phyloP scores from a whole-genome alignment of 1,140 invertebrate genomes.

The Drosophila burlai region DNA sequence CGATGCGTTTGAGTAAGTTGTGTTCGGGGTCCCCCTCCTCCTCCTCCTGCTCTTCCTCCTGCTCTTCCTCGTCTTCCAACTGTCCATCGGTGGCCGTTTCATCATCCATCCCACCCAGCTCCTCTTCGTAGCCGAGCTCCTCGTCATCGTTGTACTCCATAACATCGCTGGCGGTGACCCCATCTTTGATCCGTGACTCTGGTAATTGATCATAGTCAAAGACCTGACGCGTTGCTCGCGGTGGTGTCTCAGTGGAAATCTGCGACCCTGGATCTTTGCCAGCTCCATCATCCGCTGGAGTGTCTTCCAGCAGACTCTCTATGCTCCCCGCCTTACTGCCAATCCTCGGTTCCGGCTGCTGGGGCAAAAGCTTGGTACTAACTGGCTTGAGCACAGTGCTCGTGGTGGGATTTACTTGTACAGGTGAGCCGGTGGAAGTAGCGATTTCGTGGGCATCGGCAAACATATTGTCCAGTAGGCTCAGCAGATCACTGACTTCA shows the following conservation, averaged over 20 bases:
- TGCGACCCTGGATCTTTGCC: constrained; percentile 40
- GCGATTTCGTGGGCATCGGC: constrained; percentile 68
- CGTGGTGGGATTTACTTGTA: constrained; percentile 16
- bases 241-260: constrained; percentile 60
- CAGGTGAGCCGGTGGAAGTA: constrained; percentile 25
- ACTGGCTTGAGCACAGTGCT: constrained; percentile 65
- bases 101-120: constrained; percentile 11
- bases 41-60: constrained; percentile 17
- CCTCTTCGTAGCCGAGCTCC: constrained; percentile 45
- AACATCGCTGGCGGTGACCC: constrained; percentile 35
- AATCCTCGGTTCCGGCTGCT: constrained; percentile 73
- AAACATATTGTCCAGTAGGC: constrained; percentile 79
- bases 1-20: constrained; percentile 79
- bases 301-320: constrained; percentile 41
- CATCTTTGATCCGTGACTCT: constrained; percentile 72
- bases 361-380: constrained; percentile 52
- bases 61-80: constrained; percentile 29
- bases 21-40: constrained; percentile 48
- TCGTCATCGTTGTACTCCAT: constrained; percentile 34
- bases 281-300: constrained; percentile 40
- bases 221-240: constrained; percentile 72
- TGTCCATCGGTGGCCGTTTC: constrained; percentile 32
- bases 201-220: constrained; percentile 85
- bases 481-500: constrained; percentile 75
- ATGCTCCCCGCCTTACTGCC: constrained; percentile 59